These are phyloP conservation scores for Tragelaphus imberbis DNA, from an alignment of 2,113 vertebrate genomes.

Conservation along the genomic window DNA sequence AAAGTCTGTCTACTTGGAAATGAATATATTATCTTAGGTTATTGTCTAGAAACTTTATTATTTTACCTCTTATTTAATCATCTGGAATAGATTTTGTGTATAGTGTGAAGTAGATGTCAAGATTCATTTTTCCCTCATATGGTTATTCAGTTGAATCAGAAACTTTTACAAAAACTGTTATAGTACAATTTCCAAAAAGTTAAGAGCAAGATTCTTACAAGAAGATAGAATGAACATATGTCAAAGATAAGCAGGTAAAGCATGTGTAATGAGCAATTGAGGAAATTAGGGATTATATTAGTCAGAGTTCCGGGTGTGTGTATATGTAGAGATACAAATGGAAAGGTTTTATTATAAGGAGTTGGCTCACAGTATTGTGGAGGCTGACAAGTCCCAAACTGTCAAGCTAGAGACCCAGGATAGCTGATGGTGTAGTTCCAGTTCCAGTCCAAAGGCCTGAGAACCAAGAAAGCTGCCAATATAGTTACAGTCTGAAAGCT, in stretches of 20 bases:
- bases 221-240: neutral
- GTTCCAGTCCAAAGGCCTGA: neutral
- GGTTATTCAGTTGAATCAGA: neutral
- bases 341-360: neutral
- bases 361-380: neutral
- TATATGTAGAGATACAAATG: neutral
- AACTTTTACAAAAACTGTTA: neutral
- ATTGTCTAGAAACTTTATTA: neutral
- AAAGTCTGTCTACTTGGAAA: neutral
- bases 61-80: neutral
- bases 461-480: neutral
- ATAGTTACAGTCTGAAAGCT: neutral
- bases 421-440: neutral
- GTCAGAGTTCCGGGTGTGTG: neutral
- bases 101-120: neutral
- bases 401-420: neutral
- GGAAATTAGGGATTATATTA: neutral
- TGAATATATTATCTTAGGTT: neutral
- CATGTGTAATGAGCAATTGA: neutral
- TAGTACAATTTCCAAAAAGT: neutral
- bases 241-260: neutral
- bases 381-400: neutral
- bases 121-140: neutral
- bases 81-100: constrained; percentile 15
- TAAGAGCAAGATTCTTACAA: neutral